Evolutionary conservation across 2,113 vertebrate species (phyloP), one percentile per base, ranked within the genome.

Genomic region (Jacana jacana): DNA sequence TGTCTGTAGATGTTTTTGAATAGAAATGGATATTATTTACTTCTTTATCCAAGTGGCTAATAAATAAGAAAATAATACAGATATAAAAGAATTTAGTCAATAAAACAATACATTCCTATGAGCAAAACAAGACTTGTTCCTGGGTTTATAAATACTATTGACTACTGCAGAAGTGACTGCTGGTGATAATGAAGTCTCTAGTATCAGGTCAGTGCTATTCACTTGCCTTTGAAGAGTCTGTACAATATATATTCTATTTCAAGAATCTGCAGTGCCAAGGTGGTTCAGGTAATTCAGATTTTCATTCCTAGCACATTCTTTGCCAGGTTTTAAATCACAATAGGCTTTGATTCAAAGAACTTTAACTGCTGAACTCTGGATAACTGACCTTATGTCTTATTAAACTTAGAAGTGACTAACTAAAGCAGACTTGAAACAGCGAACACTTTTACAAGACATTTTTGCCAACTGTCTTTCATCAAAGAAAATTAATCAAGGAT

Each of bases 91-190:
- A 60, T 65, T 77, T 85, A 94, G 61, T 88, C 44, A 84, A 44
- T 87, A 15, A 87, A 94, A 60, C 44, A 72, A 46, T 52, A 84
- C 83, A 76, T 77, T 89, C 17, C 13, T 77, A 27, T 64, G 37
- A 94, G 44, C 22, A 96, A 94, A 88, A 86, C 24, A 83, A 16
- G 65, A 20, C 30, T 71, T 85, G 5, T 3, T 28, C 37, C 16
- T 82, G 51, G 6, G 57, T 48, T 96, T 65, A 77, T 87, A 89
- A 94, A 95, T 89, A 92, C 30, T 68, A 27, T 68, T 95, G 70
- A 70, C 33, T 65, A 68, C 11, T 89, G 77, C 78, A 94, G 75
- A 96, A 95, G 51, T 76, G 61, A 87, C 65, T 95, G 52, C 72
- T 95, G 51, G 54, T 76, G 42, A 44, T 82, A 77, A 64, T 58